Evolutionary conservation across 2,113 vertebrate genomes (phyloP), one percentile per base, ranked within the genome.

Genomic region (Sterrhoptilus dennistouni): DNA sequence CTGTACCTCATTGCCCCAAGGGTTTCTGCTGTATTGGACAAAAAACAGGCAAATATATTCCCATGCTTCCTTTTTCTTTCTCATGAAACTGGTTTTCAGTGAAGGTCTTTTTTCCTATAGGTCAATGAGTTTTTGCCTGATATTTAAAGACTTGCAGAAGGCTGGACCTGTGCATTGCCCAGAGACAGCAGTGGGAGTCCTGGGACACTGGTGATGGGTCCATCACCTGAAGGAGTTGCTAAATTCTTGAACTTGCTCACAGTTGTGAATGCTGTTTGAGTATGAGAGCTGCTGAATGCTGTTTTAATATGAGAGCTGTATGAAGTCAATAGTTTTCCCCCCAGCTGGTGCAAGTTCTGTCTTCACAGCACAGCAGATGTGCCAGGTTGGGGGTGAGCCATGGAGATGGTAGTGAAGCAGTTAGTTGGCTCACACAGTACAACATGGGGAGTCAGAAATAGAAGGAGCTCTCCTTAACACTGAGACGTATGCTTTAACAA

Each of bases 121-220:
- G 6, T 6, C 31, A 40, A 0, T 56, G 36, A 49, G 7, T 4
- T 87, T 85, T 36, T 21, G 23, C 36, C 14, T 61, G 22, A 3
- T 45, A 5, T 6, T 77, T 88, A 3, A 77, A 79, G 53, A 9
- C 7, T 16, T 35, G 38, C 50, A 19, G 59, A 42, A 72, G 14
- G 15, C 31, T 78, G 70, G 38, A 65, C 2, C 12, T 22, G 12
- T 36, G 31, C 3, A 5, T 66, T 16, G 14, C 15, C 11, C 42
- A 42, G 63, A 57, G 42, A 19, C 33, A 60, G 53, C 44, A 33
- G 27, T 0, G 1, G 21, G 23, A 19, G 12, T 42, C 53, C 29
- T 2, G 0, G 35, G 59, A 8, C 0, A 1, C 31, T 0, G 5
- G 15, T n/a, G 49, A 5, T 0, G 0, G 16, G 22, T 29, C 4